Evolutionary conservation across 2,888 invertebrate species (phyloP), one percentile per base, ranked within the genome.

Genomic region (Ischnus inquisitorius): DNA sequence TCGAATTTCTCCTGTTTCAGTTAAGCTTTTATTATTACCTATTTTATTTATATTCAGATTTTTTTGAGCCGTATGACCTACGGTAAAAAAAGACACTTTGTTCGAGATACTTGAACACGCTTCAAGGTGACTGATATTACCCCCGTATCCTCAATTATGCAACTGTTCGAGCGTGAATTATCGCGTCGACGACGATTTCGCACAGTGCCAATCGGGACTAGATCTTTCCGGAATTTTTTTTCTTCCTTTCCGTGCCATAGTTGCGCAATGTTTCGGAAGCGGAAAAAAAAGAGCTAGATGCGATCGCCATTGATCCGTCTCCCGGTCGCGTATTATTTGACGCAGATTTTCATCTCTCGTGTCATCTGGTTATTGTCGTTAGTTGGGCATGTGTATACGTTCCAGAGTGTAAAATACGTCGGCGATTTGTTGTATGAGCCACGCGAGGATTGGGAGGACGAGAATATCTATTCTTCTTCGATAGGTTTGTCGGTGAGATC

Each of bases 291-390:
- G 14, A 46, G 46, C 46, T 14, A n/a, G n/a, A 19, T 51, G 19
- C 51, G n/a, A 51, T 51, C 6, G 34, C 6, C 5, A 34, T 34
- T 34, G 76, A 72, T 83, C 79, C 60, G 43, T n/a, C 68, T 2
- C 34, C 46, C 79, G 48, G 71, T 48, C 64, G 54, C 54, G 75
- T 64, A 74, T 71, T 51, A 84, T 79, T 71, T 78, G 81, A 78
- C 75, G 69, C 69, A 84, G 81, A 84, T 81, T 81, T 79, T 46
- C 69, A 84, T 84, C 84, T 81, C 64, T n/a, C 76, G 65, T 65
- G 78, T 57, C 64, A 22, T 48, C 54, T 51, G 65, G 64, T 71
- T 34, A 71, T 81, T 62, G 72, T 67, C 60, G 74, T 74, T 67
- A 51, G 51, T n/a, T 19, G 34, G 62, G 12, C 16, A 19, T 43